Percentiles rank a stretch among this genome's conserved stretches.
Evolutionary conservation across 2,113 vertebrate genomes (phyloP).

Genomic region (Cyanoderma ruficeps): DNA sequence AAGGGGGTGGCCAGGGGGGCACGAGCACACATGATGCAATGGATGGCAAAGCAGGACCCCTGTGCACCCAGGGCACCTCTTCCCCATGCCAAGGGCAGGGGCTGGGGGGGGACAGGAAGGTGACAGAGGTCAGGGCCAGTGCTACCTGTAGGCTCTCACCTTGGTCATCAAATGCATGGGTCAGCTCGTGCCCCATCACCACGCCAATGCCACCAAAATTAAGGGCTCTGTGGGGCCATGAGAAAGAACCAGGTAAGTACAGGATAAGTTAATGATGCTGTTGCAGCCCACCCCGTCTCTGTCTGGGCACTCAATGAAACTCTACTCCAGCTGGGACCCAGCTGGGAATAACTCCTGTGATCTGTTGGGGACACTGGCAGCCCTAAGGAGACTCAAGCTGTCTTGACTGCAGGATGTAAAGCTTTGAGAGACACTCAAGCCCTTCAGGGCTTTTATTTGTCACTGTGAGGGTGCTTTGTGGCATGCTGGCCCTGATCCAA

Average conservation of each 20-base stretch:
- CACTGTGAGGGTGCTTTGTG: background rate
- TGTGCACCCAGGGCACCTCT: background rate
- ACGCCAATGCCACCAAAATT: constrained; percentile 98
- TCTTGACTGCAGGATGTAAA: background rate
- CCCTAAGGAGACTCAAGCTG: background rate
- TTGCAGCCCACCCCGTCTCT: background rate
- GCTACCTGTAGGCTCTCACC: constrained; percentile 72
- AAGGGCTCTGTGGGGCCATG: constrained; percentile 78
- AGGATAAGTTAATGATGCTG: background rate
- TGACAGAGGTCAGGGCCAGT: rapidly evolving
- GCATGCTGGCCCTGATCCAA: background rate
- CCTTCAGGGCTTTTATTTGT: background rate
- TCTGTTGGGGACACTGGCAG: background rate
- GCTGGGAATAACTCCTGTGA: background rate
- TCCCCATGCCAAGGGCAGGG: background rate
- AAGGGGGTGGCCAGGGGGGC: background rate
- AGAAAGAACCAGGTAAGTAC: background rate
- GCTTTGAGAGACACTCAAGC: background rate
- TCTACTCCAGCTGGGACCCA: background rate
- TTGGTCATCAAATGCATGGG: constrained; percentile 97
- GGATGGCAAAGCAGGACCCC: constrained; percentile 4
- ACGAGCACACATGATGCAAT: constrained; percentile 32
- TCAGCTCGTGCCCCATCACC: constrained; percentile 98
- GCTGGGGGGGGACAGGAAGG: background rate
- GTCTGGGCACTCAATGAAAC: background rate